Conservation (phyloP, 2,113 vertebrate genomes). For the Austrofundulus limnaeus region DNA sequence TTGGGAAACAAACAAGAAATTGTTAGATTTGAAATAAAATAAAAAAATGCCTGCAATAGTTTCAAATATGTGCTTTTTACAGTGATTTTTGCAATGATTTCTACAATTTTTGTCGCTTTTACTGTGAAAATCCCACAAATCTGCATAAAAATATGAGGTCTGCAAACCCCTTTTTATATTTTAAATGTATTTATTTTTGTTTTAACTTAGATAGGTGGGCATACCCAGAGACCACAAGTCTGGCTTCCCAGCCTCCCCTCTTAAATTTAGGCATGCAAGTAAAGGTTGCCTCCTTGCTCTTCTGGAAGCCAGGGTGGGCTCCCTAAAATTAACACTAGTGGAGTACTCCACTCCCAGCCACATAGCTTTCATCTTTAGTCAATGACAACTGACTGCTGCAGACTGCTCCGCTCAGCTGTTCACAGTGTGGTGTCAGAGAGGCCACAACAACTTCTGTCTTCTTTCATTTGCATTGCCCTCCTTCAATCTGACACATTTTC, state of each 20-base stretch:
- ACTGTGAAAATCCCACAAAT: background rate
- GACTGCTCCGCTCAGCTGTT: slow-evolving; percentile 78
- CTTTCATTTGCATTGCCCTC: slow-evolving; percentile 31
- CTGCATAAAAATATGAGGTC: background rate
- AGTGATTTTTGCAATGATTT: background rate
- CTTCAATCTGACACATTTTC: slow-evolving; percentile 5
- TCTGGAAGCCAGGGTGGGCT: slow-evolving; percentile 62
- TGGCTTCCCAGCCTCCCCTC: slow-evolving; percentile 45
- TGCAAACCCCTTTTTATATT: slow-evolving; percentile 2
- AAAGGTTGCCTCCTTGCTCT: slow-evolving; percentile 52
- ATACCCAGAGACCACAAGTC: slow-evolving; percentile 40
- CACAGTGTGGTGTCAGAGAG: slow-evolving; percentile 65
- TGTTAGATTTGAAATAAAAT: too few species aligned
- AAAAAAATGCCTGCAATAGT: too few species aligned
- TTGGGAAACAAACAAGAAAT: too few species aligned
- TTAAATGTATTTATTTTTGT: background rate
- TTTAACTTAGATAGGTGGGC: slow-evolving; percentile 7
- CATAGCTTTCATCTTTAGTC: slow-evolving; percentile 77
- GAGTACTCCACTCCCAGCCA: slow-evolving; percentile 62
- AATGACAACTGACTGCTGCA: slow-evolving; percentile 72
- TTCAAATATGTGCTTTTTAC: too few species aligned
- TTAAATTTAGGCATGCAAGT: slow-evolving; percentile 69
- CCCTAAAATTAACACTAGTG: slow-evolving; percentile 81
- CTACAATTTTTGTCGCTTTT: background rate
- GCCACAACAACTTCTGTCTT: slow-evolving; percentile 33